Conservation (phyloP, 2,797 vertebrate genomes). For the Enteromius unitaeniatus region DNA sequence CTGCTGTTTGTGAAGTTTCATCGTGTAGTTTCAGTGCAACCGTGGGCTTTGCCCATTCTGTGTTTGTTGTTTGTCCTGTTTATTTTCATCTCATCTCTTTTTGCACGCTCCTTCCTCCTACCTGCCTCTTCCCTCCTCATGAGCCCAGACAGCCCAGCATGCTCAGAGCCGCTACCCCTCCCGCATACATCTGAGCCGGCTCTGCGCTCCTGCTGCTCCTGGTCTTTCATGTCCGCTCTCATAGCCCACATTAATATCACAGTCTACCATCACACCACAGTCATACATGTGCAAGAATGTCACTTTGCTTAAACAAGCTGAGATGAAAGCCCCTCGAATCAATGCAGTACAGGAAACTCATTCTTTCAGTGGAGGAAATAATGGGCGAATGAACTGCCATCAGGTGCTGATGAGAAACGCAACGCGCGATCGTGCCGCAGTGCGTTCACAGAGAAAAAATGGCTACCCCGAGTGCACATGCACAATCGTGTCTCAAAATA, state of each 20-base stretch:
- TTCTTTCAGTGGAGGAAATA: conserved; percentile 33
- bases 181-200: neutral
- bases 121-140: conserved; percentile 83
- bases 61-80: conserved; percentile 82
- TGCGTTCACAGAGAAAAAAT: neutral
- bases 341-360: conserved; percentile 32
- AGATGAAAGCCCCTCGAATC: conserved; percentile 48
- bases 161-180: conserved; percentile 58
- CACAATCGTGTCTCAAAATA: conserved; percentile 48
- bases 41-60: conserved; percentile 78
- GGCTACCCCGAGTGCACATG: neutral
- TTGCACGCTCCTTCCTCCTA: conserved; percentile 80
- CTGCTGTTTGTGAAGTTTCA: conserved; percentile 15
- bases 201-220: conserved; percentile 70
- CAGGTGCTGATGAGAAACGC: conserved; percentile 29
- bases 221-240: conserved; percentile 65
- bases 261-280: conserved; percentile 20
- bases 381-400: conserved; percentile 35
- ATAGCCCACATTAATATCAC: conserved; percentile 48
- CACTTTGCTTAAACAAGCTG: conserved; percentile 48
- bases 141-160: conserved; percentile 85
- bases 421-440: neutral
- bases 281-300: conserved; percentile 45
- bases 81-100: conserved; percentile 84
- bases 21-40: conserved; percentile 15